Base-by-base conservation (phyloP, 2,888 invertebrate genomes). In the Hybos culiciformis region DNA sequence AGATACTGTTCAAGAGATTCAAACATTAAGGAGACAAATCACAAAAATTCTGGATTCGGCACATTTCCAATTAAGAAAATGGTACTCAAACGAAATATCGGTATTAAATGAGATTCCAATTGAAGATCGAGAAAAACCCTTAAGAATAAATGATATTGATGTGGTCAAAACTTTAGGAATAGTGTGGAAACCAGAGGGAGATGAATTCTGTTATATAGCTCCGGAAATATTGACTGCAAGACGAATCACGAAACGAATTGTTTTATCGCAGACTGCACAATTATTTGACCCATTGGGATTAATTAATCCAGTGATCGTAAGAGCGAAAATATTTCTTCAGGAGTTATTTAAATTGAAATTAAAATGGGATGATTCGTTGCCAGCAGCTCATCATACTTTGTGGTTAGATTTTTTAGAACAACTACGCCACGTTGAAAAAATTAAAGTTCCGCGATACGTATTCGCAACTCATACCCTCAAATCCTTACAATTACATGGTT, bases 51-150 rank as follows among this genome's bases (percentile, higher is more conserved):
- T 50, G 3, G 32, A 29, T 1, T 12, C n/a, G 4, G 50, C 45
- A 8, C 45, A 46, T 7, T 47, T 53, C 26, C 37, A 47, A 8
- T 38, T 49, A 8, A 33, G 45, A 19, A 51, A 51, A 19, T 51
- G 50, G 49, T 38, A 39, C 45, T 31, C 48, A 2, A 51, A 51
- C 29, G 37, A 42, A 17, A 14, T 33, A 26, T 1, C 8, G 1
- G 3, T 49, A 18, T 36, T 46, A 8, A 24, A 26, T 5, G 44
- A 47, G 14, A 39, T 48, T 7, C 40, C 39, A 5, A 21, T 20
- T 15, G n/a, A 33, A 6, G 9, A 21, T 48, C 12, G 31, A 32
- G 32, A 40, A 41, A 32, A 5, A 32, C 32, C 32, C 5, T 17
- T 32, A 8, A 15, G 32, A 3, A 39, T 49, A 19, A 41, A 46